Evolutionary conservation across 2,888 invertebrate genomes (phyloP), one percentile per base, ranked within the genome.

Genomic region (Caenorhabditis becei): DNA sequence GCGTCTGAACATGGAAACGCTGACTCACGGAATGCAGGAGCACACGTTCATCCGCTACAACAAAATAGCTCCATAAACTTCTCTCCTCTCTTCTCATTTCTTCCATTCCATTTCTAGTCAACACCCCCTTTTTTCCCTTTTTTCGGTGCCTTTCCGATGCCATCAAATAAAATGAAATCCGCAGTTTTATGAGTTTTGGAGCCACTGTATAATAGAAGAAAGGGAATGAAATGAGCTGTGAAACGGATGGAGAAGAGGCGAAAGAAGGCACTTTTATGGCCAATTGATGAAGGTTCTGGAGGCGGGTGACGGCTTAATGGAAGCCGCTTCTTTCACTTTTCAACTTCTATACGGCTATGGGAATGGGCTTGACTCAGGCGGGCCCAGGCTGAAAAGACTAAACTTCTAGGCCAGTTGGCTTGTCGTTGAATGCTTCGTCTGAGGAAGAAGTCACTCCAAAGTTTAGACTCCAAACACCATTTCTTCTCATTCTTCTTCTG

Each of bases 1-100:
- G 7, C 80, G 88, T 23, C 75, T 91, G 20, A 87, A 88, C 58
- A 91, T 91, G 91, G 89, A 88, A 67, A 91, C 91, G 28, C 70
- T 91, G 26, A 91, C 91, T 7, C 91, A 91, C 59, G 88, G 89
- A 35, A 89, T 91, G 90, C 90, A 89, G 69, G 87, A 87, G 59
- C 87, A 87, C 72, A 87, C 87, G 4, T 87, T 87, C 65, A 85
- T 87, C 37, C 80, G 87, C 59, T 87, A 87, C 74, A 83, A 80
- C 41, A 86, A 83, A 67, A 86, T 84, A 59, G 86, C 54, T 23
- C 82, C 82, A 44, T 82, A 69, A 78, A 41, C 24, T 35, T 35
- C 23, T 37, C 47, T 16, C 11, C 56, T 28, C 35, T 24, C 14
- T 63, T 56, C n/a, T 63, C 44, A 16, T 35, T 53, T 24, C 20